These are phyloP conservation scores for Leptinotarsa haldemani DNA, from an alignment of 2,888 invertebrate genomes.

Conservation along the genomic window DNA sequence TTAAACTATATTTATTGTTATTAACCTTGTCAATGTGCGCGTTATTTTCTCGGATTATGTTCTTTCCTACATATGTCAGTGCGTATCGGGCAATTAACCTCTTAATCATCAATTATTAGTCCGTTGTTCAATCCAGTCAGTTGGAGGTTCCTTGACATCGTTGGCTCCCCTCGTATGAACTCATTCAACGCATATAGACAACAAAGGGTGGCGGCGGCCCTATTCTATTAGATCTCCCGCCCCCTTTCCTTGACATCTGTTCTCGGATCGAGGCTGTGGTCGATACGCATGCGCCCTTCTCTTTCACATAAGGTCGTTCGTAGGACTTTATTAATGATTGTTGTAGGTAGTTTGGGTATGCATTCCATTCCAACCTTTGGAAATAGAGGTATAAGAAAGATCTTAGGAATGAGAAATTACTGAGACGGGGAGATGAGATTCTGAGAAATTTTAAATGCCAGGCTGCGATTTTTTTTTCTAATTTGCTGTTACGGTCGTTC, in stretches of 20 bases:
- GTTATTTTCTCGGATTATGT: neutral
- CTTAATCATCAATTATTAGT: neutral
- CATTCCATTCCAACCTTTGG: too few relatives aligned
- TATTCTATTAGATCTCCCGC: conserved; percentile 21
- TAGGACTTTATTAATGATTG: conserved; percentile 6
- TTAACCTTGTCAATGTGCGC: too few relatives aligned
- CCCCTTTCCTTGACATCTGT: conserved; percentile 35
- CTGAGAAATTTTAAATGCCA: too few relatives aligned
- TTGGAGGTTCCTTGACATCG: neutral
- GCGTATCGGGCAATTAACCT: neutral
- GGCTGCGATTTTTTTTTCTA: neutral
- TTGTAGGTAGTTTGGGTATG: neutral
- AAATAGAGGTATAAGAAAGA: too few relatives aligned
- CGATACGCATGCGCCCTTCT: conserved; percentile 20
- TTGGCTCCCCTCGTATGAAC: conserved; percentile 6
- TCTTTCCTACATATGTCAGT: neutral
- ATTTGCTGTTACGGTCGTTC: neutral
- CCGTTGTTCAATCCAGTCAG: neutral
- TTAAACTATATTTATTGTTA: too few relatives aligned
- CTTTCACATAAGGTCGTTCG: conserved; percentile 3
- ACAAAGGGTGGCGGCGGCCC: conserved; percentile 36
- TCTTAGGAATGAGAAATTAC: too few relatives aligned
- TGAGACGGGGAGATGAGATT: too few relatives aligned
- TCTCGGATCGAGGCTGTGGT: conserved; percentile 34
- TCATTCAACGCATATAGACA: conserved; percentile 3